Evolutionary conservation across 1,140 invertebrate genomes (phyloP).

Genomic region (fruit fly (Drosophila melanogaster)): Release_6_plus_ISO1_MT NC_004354.4:7234501-7235000

Average conservation of each 20-base stretch:
- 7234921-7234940: conserved; percentile 78
- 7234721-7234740: conserved; percentile 76
- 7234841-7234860: conserved; percentile 77
- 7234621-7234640: conserved; percentile 54
- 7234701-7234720: conserved; percentile 59
- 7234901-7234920: conserved; percentile 11
- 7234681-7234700: conserved; percentile 7
- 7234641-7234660: conserved; percentile 82
- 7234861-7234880: conserved; percentile 10
- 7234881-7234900: not conserved
- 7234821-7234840: conserved; percentile 78
- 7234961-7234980: not conserved
- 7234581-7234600: not conserved
- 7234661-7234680: conserved; percentile 60
- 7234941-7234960: conserved; percentile 73
- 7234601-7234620: conserved; percentile 51
- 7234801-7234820: conserved; percentile 77
- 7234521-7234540: conserved; percentile 41
- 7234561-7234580: conserved; percentile 6
- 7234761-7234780: conserved; percentile 37
- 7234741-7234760: conserved; percentile 38
- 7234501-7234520: conserved; percentile 75
- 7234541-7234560: not conserved
- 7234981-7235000: not conserved
- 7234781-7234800: conserved; percentile 65